Percentiles rank a stretch among this genome's conserved stretches.
Evolutionary conservation across 2,113 vertebrate species (phyloP).

Genomic region (Castor canadensis): DNA sequence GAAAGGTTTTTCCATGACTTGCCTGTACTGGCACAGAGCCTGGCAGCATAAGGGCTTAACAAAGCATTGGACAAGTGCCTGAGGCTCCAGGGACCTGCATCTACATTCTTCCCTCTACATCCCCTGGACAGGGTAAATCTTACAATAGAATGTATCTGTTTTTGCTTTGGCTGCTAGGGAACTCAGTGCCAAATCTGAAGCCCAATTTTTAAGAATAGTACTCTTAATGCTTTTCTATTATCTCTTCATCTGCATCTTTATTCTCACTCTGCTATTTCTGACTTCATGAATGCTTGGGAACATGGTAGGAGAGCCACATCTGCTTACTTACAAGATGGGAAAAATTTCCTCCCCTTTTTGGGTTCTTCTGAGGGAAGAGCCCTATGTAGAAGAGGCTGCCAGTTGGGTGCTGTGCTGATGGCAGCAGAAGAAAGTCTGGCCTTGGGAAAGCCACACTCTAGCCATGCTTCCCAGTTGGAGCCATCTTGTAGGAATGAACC

Average conservation of each 20-base stretch:
- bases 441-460: background rate
- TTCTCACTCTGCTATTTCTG: background rate
- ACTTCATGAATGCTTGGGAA: background rate
- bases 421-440: background rate
- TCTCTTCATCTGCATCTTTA: background rate
- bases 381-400: background rate
- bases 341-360: accelerated
- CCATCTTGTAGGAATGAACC: background rate
- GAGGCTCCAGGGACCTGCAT: background rate
- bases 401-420: accelerated
- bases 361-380: background rate
- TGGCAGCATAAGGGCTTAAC: background rate
- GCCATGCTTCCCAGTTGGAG: background rate
- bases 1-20: background rate
- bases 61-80: background rate
- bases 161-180: background rate
- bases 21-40: background rate
- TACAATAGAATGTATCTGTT: background rate
- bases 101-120: accelerated
- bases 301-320: background rate
- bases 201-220: background rate
- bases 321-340: background rate
- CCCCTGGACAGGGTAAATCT: background rate
- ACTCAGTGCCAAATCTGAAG: background rate
- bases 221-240: background rate